Evolutionary conservation across 2,797 vertebrate species (phyloP), one percentile per base, ranked within the genome.

Genomic region (Lepidocolaptes lacrymiger): DNA sequence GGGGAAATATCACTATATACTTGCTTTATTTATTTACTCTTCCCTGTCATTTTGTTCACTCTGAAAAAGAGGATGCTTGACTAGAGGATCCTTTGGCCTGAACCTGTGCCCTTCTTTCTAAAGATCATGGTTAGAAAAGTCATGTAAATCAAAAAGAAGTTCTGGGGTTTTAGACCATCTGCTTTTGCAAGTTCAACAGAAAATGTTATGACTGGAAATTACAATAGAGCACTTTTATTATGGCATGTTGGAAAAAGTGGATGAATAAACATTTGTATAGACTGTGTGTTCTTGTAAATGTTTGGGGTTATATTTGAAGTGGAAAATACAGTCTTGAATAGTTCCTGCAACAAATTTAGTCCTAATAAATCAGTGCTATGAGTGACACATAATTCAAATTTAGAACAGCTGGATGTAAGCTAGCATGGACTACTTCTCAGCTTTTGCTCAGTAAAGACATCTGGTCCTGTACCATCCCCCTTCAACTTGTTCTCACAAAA

Each of bases 161-260:
- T 85, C 37, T 67, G 36, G 3, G 4, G 28, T 59, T 74, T 75
- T 39, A 69, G 64, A 27, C 44, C 78, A 26, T 68, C 77, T 78
- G 14, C 34, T 84, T 86, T 81, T 77, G 54, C 19, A 77, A 61
- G 56, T 52, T 58, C 69, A 71, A 63, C 10, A 52, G 63, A 85
- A 90, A 89, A 76, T 44, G 14, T 92, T 82, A 37, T 68, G 73
- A 88, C 39, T 85, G 36, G 37, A 87, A 89, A 63, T 41, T 2
- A 20, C 62, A 76, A 69, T 36, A 64, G 48, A 91, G 76, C 17
- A 37, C 44, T 94, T 86, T 73, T 73, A 62, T 94, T 91, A 91
- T 71, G 55, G 52, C 64, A 74, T 63, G 44, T 86, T 94, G 56
- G 61, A 82, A 91, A 85, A 79, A 58, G 22, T 15, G 32, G 20